Evolutionary conservation across 2,888 invertebrate genomes (phyloP).

Genomic region (Seira musarum): DNA sequence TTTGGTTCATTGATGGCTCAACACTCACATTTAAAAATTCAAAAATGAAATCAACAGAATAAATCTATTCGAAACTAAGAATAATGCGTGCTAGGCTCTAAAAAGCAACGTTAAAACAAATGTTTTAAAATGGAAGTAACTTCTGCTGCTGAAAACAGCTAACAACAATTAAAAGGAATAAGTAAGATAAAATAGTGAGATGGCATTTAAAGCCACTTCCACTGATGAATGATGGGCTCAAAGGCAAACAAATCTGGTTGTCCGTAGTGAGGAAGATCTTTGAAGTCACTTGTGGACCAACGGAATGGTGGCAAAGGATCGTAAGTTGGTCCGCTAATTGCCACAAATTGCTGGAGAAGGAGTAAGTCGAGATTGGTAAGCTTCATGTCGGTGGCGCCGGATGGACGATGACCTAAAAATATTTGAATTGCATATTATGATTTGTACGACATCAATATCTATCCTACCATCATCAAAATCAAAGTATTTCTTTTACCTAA

Average conservation of each 20-base stretch:
- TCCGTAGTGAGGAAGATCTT: constrained; percentile 78
- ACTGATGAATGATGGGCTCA: constrained; percentile 76
- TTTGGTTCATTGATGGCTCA: too few species aligned
- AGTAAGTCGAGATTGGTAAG: constrained; percentile 65
- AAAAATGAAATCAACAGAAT: too few species aligned
- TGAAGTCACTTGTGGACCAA: constrained; percentile 82
- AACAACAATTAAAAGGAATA: too few species aligned
- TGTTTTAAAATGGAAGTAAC: too few species aligned
- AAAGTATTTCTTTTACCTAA: constrained; percentile 71
- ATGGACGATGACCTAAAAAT: constrained; percentile 77
- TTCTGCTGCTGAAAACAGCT: too few species aligned
- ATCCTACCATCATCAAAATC: too few species aligned
- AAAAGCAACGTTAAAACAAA: too few species aligned
- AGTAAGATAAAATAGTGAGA: too few species aligned
- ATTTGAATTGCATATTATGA: not conserved
- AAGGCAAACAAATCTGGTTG: constrained; percentile 85
- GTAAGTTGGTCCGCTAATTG: constrained; percentile 72
- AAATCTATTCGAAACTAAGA: too few species aligned
- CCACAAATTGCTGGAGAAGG: constrained; percentile 67
- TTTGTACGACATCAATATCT: too few species aligned
- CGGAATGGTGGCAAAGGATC: constrained; percentile 81
- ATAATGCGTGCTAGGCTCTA: too few species aligned
- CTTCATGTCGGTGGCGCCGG: constrained; percentile 81
- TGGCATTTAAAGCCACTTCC: constrained; percentile 75
- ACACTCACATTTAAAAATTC: too few species aligned